Conservation (phyloP, 1,140 invertebrate genomes). For the Pantala flavescens region DNA sequence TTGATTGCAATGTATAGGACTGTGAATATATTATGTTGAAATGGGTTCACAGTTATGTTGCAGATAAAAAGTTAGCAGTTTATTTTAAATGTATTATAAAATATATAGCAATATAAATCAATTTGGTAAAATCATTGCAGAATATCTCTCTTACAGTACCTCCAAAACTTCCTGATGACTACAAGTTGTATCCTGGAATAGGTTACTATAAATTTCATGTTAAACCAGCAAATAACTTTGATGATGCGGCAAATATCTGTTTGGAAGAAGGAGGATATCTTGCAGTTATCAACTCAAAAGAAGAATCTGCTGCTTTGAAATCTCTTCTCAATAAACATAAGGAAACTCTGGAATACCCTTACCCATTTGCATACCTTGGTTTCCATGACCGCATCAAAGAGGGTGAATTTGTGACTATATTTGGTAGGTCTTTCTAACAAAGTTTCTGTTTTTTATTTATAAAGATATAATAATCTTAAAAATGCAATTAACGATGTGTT, state of each 20-base stretch:
- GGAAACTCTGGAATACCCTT: background rate
- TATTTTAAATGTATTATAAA: no score
- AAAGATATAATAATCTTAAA: background rate
- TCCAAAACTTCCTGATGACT: background rate
- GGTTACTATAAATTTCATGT: background rate
- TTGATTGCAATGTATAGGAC: no score
- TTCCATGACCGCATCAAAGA: conserved; percentile 35
- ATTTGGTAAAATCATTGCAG: no score
- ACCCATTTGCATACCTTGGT: conserved; percentile 29
- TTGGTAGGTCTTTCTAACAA: conserved; percentile 25
- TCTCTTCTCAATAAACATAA: background rate
- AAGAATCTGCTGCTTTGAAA: conserved; percentile 30
- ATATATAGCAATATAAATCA: no score
- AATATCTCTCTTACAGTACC: background rate
- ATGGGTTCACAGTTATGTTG: no score
- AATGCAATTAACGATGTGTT: background rate
- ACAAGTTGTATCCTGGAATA: background rate
- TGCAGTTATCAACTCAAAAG: conserved; percentile 32
- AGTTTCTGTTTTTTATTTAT: no score
- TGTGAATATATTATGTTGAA: no score
- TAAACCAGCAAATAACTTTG: conserved; percentile 18
- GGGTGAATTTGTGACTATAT: conserved; percentile 34
- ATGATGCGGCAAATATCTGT: conserved; percentile 33
- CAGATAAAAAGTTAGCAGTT: no score
- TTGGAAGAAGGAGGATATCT: conserved; percentile 34